These are phyloP conservation scores for Zaprionus inermis DNA, from an alignment of 1,140 invertebrate genomes.

Conservation along the genomic window DNA sequence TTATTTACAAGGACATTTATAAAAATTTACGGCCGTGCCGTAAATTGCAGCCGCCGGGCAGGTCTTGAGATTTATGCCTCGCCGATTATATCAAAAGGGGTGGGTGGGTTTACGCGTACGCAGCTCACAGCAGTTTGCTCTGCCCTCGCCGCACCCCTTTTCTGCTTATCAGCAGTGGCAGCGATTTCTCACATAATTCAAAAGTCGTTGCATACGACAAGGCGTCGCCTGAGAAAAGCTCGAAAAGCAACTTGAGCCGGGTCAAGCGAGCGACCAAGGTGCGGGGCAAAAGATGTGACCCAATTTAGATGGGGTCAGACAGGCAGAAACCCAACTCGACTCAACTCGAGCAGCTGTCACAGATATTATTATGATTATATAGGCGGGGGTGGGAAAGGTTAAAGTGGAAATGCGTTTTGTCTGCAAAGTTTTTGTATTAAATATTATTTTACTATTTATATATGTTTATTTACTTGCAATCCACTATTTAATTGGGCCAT, in stretches of 20 bases:
- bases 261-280: slow-evolving; percentile 20
- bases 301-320: slow-evolving; percentile 34
- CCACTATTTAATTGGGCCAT: too few species aligned
- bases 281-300: slow-evolving; percentile 27
- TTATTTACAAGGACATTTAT: slow-evolving; percentile 83
- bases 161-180: slow-evolving; percentile 34
- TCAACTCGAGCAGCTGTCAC: slow-evolving; percentile 28
- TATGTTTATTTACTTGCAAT: too few species aligned
- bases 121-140: neutral
- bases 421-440: neutral
- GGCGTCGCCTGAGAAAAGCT: slow-evolving; percentile 13
- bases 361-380: slow-evolving; percentile 18
- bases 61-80: slow-evolving; percentile 78
- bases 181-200: slow-evolving; percentile 66
- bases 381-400: neutral
- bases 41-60: slow-evolving; percentile 80
- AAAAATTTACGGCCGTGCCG: slow-evolving; percentile 79
- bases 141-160: neutral
- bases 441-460: neutral
- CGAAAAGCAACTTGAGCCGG: slow-evolving; percentile 39
- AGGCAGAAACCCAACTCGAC: slow-evolving; percentile 5
- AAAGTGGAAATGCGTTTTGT: neutral
- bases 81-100: slow-evolving; percentile 65
- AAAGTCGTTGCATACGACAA: slow-evolving; percentile 58
- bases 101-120: neutral